Evolutionary conservation across 2,888 invertebrate species (phyloP), one percentile per base, ranked within the genome.

Genomic region (Drosophila pegasa): DNA sequence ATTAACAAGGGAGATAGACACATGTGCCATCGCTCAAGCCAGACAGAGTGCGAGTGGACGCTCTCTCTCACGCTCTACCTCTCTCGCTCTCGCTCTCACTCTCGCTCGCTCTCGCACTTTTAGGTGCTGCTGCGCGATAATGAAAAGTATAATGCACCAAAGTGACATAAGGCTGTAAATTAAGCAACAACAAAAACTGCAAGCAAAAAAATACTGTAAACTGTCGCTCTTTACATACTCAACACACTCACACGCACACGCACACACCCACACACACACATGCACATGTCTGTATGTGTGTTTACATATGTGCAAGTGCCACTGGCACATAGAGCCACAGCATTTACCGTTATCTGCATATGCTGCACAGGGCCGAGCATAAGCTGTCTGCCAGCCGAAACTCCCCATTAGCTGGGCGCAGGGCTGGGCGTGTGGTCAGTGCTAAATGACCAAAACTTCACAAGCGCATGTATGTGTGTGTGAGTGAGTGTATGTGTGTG

Each of bases 161-260:
- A 85, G 88, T 85, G 85, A 87, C 85, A 84, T 88, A 85, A 85
- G 88, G 88, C 85, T 87, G 85, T 83, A 88, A 88, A 85, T 85
- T 85, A 85, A 85, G 76, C 79, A 86, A 83, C 59, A 76, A 70
- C 75, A 83, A 74, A 68, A 72, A 74, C 47, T 41, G 35, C 45
- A 50, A n/a, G n/a, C 22, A 27, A 25, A 25, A 43, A 27, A 43
- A 33, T 33, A 55, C 63, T 75, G 75, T 86, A 80, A 84, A 64
- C 74, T 68, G 65, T 84, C 48, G 69, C 58, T 27, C 45, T 35
- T 48, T 72, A 54, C 47, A 59, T 64, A 51, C 40, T 51, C 37
- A 60, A 29, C 38, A 38, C 38, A 62, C 50, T 29, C 41, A 43
- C 18, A 38, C 61, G 51, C n/a, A 38, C 41, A 35, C 47, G 25